Conservation (phyloP, 2,888 invertebrate genomes). For the Meiosimyza platycephala region DNA sequence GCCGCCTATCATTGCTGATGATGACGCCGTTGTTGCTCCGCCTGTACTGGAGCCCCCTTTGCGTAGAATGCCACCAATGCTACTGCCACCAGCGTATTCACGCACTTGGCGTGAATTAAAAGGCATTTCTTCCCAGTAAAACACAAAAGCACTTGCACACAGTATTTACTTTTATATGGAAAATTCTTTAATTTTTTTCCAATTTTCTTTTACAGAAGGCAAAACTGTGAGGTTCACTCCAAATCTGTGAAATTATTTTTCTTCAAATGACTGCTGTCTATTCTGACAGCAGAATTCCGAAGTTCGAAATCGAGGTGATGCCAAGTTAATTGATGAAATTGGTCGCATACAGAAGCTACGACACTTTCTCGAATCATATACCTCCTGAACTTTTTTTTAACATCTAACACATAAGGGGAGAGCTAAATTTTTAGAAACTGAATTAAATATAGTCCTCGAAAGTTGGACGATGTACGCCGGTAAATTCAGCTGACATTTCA, state of each 20-base stretch:
- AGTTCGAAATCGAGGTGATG: too few relatives aligned
- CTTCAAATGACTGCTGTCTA: too few relatives aligned
- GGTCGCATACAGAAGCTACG: too few relatives aligned
- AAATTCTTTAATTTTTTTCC: not conserved
- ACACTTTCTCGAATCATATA: too few relatives aligned
- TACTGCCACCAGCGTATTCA: conserved; percentile 49
- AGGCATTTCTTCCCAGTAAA: conserved; percentile 32
- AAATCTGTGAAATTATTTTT: not conserved
- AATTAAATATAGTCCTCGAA: too few relatives aligned
- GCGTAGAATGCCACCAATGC: conserved; percentile 63
- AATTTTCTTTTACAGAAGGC: not conserved
- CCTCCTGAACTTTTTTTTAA: too few relatives aligned
- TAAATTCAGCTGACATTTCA: too few relatives aligned
- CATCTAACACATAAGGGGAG: too few relatives aligned
- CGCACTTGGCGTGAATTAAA: conserved; percentile 42
- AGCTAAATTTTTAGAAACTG: too few relatives aligned
- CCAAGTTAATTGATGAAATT: too few relatives aligned
- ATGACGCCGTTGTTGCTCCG: conserved; percentile 33
- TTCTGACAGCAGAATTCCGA: too few relatives aligned
- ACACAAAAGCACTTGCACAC: not conserved
- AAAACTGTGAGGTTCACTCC: not conserved
- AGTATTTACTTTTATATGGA: conserved; percentile 3
- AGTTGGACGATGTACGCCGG: too few relatives aligned
- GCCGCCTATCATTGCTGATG: conserved; percentile 22
- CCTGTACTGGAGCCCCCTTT: conserved; percentile 48